These are phyloP conservation scores for Perizoma affinitatum DNA, from an alignment of 2,888 invertebrate genomes.

Conservation along the genomic window DNA sequence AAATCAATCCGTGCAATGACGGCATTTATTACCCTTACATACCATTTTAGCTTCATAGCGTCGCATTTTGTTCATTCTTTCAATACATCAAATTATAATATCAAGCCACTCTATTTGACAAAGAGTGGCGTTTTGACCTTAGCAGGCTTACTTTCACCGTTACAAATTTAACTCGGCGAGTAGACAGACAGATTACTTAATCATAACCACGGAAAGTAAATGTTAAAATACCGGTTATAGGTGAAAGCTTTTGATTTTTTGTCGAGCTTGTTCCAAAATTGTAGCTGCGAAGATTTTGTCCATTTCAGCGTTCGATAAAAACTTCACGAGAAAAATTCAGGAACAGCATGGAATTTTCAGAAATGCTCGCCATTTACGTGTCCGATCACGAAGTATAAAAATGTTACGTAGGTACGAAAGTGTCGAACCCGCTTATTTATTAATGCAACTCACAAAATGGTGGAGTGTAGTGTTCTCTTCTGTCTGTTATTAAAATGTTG, in stretches of 20 bases:
- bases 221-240: no score
- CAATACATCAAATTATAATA: neutral
- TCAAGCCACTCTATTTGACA: neutral
- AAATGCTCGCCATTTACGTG: slow-evolving; percentile 17
- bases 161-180: slow-evolving; percentile 1
- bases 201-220: no score
- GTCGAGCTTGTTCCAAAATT: neutral
- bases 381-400: slow-evolving; percentile 33
- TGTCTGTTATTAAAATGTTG: no score
- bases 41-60: no score
- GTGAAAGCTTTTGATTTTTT: no score
- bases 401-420: slow-evolving; percentile 17
- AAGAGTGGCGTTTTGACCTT: slow-evolving; percentile 16
- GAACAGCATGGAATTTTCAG: neutral
- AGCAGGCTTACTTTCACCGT: slow-evolving; percentile 12
- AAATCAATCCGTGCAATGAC: no score
- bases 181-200: no score
- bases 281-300: neutral
- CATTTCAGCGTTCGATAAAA: neutral
- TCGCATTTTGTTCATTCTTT: neutral
- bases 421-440: slow-evolving; percentile 34
- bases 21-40: no score
- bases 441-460: slow-evolving; percentile 22
- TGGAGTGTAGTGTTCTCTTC: neutral
- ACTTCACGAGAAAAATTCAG: neutral